Evolutionary conservation across 2,113 vertebrate species (phyloP), one percentile per base, ranked within the genome.

Genomic region (Cryptoleucopteryx plumbea): DNA sequence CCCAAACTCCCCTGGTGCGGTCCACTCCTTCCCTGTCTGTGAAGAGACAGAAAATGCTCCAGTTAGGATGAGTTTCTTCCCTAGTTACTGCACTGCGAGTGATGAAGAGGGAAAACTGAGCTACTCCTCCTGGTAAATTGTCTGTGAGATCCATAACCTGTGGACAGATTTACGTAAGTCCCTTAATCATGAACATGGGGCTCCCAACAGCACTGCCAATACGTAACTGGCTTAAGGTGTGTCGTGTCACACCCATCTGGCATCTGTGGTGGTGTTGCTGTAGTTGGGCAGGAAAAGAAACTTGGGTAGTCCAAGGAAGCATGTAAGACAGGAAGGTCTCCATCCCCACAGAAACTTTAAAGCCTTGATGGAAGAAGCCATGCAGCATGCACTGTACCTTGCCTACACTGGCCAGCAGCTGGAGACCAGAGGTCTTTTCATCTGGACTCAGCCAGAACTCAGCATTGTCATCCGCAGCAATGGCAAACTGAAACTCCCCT

Each of bases 401-500:
- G 96, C 99, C 99, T 74, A 99, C 98, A 75, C 98, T 98, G 62
- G 99, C 98, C 91, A 98, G 83, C 72, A 99, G 97, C 89, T 97
- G 97, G 82, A 99, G 74, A 82, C 98, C 98, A 21, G 98, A 97
- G 19, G 98, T 98, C 86, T 97, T 98, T 36, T 99, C 98, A 48
- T 99, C 97, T 13, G 55, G 68, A 92, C 99, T 99, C 93, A 99
- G 98, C 99, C 99, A 99, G 93, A 99, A 99, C 79, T 99, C 99
- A 4, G 99, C 99, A 70, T 99, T 99, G 98, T 99, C 99, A 62
- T 99, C 98, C 1, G 99, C 99, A 82, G 99, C 98, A 72, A 99
- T 96, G 55, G 99, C 99, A 98, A 99, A 99, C 94, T 99, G 98
- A 96, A 99, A 98, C 42, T 99, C 98, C 80, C 99, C 99, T 99